These are phyloP conservation scores for Cichladusa arquata DNA, from an alignment of 2,113 vertebrate genomes.

Conservation along the genomic window DNA sequence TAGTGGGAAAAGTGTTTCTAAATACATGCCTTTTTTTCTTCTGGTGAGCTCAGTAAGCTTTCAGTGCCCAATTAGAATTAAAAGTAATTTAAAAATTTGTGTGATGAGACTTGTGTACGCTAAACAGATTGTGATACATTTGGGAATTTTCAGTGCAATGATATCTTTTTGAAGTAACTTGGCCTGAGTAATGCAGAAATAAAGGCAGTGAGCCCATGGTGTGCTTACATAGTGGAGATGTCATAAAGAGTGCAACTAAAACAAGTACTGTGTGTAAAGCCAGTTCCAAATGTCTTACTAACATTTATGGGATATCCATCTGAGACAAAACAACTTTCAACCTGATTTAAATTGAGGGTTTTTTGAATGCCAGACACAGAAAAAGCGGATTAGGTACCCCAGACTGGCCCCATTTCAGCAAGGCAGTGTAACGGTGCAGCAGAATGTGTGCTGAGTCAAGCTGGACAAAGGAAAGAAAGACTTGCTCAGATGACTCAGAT, in stretches of 20 bases:
- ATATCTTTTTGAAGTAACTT: neutral
- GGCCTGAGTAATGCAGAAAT: neutral
- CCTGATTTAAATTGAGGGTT: neutral
- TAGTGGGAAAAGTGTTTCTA: neutral
- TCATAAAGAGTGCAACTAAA: neutral
- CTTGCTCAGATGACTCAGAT: too few species aligned
- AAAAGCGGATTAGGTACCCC: neutral
- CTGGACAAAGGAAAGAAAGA: neutral
- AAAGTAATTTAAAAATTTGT: neutral
- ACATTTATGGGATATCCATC: neutral
- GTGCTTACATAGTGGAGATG: accelerated
- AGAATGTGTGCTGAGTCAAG: neutral
- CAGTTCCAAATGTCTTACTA: neutral
- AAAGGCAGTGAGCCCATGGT: neutral
- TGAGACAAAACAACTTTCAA: neutral
- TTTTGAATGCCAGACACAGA: neutral
- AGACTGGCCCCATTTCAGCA: neutral
- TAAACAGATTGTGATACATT: neutral
- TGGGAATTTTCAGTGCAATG: neutral
- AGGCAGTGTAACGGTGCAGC: neutral
- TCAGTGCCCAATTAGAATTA: neutral
- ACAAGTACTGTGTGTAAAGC: neutral
- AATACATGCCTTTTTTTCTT: neutral
- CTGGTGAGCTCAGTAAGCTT: neutral
- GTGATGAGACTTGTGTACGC: neutral